Evolutionary conservation across 2,888 invertebrate genomes (phyloP), one percentile per base, ranked within the genome.

Genomic region (Idaea biselata): DNA sequence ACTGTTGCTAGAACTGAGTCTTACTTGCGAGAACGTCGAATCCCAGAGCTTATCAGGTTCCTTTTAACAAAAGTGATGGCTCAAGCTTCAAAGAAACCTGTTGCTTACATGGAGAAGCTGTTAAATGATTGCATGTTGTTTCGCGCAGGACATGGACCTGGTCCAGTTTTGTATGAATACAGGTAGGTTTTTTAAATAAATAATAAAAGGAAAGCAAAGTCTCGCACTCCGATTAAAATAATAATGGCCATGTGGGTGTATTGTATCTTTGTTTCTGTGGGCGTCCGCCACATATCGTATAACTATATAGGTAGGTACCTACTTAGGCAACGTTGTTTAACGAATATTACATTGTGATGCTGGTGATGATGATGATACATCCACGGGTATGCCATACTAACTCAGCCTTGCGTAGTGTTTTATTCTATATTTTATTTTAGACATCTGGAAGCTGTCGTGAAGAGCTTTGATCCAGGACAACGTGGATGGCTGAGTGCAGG

Each of bases 391-490:
- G 25, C 25, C 25, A 25, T 25, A 25, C 5, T 5, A 3, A 5
- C 25, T 5, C 25, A 25, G 25, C 25, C 25, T 5, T 25, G 25
- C 5, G 25, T 25, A 25, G 1, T 25, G 5, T 25, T 25, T 25
- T 5, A 25, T 25, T 25, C 25, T 25, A 25, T 55, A 55, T 17
- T 16, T 18, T 56, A 7, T 68, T 68, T 0, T 66, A 90, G 89
- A 58, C 91, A 91, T 66, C 66, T 91, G 58, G 76, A 87, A 74
- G 88, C 88, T 11, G 73, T 89, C 14, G 73, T 92, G 1, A 88
- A 86, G 73, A 92, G 91, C 73, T 91, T 92, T 76, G 91, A 92
- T 69, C 91, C 91, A 1, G 81, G 88, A 17, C 74, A 85, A 62
- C 81, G 89, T 17, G 91, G 91, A 17, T 91, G 89, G 88, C 65